These are phyloP conservation scores for Camponotus fellah DNA, from an alignment of 2,888 invertebrate species.

Conservation along the genomic window DNA sequence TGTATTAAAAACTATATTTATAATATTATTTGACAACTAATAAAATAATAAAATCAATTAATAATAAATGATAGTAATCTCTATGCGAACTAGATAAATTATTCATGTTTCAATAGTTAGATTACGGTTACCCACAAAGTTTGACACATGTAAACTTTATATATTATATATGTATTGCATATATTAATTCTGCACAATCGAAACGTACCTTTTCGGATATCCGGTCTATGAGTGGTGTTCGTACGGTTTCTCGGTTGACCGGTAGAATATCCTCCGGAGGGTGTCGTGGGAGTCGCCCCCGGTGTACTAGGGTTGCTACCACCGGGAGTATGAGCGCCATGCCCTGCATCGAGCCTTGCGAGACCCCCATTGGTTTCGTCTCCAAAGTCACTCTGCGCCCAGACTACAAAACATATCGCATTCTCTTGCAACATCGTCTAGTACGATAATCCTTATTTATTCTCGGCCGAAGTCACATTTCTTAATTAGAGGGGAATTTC, in stretches of 20 bases:
- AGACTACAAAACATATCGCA: conserved; percentile 90
- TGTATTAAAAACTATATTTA: background rate
- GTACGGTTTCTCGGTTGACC: conserved; percentile 86
- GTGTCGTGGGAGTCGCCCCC: conserved; percentile 85
- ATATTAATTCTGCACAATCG: background rate
- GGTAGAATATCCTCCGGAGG: conserved; percentile 83
- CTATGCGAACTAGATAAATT: background rate
- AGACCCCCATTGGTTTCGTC: conserved; percentile 92
- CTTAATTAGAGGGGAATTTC: conserved; percentile 37
- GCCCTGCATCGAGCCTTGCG: conserved; percentile 87
- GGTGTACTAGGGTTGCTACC: conserved; percentile 89
- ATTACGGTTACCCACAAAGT: background rate
- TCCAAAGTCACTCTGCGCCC: conserved; percentile 96
- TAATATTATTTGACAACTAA: background rate
- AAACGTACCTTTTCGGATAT: conserved; percentile 88
- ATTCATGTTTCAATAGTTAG: background rate
- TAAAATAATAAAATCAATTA: background rate
- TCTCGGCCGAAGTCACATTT: conserved; percentile 37
- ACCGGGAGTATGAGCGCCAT: conserved; percentile 83
- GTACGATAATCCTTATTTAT: conserved; percentile 49
- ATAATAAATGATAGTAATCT: background rate
- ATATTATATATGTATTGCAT: background rate
- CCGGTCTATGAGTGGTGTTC: conserved; percentile 80
- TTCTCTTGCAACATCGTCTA: conserved; percentile 81
- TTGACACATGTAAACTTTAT: background rate